These are phyloP conservation scores for Tryphoninae sp. DNA, from an alignment of 2,888 invertebrate species.

Conservation along the genomic window DNA sequence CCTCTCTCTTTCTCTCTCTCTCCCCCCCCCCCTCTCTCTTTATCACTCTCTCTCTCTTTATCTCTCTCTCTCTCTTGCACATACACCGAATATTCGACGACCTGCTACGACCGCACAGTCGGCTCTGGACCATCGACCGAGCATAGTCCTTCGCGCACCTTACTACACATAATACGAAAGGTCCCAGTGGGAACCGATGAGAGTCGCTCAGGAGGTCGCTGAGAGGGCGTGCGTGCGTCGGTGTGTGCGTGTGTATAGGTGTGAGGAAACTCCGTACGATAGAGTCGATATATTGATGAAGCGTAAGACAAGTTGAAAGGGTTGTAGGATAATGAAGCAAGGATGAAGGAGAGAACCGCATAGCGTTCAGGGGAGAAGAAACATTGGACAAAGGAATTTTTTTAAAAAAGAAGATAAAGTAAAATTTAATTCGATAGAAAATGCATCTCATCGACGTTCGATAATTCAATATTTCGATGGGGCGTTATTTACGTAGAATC, in stretches of 20 bases:
- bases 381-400: background rate
- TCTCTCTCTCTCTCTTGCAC: conserved; percentile 16
- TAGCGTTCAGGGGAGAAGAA: background rate
- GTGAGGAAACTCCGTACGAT: conserved; percentile 1
- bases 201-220: conserved; percentile 31
- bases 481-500: too few relatives aligned
- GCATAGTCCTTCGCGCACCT: conserved; percentile 49
- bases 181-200: conserved; percentile 26
- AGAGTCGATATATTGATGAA: conserved; percentile 36
- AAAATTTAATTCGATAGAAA: background rate
- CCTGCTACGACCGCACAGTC: conserved; percentile 71
- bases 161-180: conserved; percentile 41
- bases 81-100: conserved; percentile 51
- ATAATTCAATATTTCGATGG: too few relatives aligned
- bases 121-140: conserved; percentile 76
- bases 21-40: background rate
- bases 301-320: conserved; percentile 30
- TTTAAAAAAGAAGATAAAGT: background rate
- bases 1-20: conserved; percentile 1
- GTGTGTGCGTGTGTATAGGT: background rate
- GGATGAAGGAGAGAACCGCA: background rate
- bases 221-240: conserved; percentile 19
- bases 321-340: conserved; percentile 29
- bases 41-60: conserved; percentile 22
- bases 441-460: too few relatives aligned